Conservation (phyloP, 1,140 invertebrate species). For the Euura lappo region DNA sequence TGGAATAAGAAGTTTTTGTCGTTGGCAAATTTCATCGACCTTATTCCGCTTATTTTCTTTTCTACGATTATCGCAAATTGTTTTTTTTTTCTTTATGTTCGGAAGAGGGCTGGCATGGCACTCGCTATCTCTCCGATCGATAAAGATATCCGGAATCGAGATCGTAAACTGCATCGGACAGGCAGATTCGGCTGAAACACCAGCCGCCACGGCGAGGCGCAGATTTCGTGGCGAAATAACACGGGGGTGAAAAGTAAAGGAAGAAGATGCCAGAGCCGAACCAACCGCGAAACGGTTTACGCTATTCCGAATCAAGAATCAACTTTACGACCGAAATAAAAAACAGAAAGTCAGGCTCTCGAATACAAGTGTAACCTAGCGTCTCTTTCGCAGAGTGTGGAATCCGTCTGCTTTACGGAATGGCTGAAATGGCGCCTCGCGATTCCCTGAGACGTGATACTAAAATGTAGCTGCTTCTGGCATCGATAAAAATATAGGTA, state of each 20-base stretch:
- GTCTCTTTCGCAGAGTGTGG: constrained; percentile 10
- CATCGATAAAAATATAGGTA: too few species aligned
- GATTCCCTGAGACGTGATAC: constrained; percentile 30
- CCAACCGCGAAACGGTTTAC: constrained; percentile 16
- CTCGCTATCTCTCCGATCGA: not conserved
- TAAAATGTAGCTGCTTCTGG: constrained; percentile 13
- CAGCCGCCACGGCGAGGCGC: not conserved
- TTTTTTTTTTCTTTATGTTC: constrained; percentile 2
- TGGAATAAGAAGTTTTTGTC: not conserved
- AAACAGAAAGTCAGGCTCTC: not conserved
- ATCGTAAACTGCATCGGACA: constrained; percentile 9
- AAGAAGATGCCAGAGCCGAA: not conserved
- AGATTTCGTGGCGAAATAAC: not conserved
- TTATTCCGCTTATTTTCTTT: not conserved
- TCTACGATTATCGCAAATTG: constrained; percentile 13
- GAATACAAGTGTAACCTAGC: not conserved
- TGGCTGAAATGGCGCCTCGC: constrained; percentile 24
- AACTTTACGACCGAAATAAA: constrained; percentile 29
- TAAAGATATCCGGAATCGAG: not conserved
- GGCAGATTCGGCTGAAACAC: not conserved
- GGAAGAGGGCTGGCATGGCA: not conserved
- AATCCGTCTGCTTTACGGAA: constrained; percentile 32
- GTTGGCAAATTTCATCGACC: not conserved
- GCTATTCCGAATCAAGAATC: constrained; percentile 29
- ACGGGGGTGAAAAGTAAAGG: not conserved